Evolutionary conservation across 2,797 vertebrate species (phyloP).

Genomic region (Bovichtus diacanthus): DNA sequence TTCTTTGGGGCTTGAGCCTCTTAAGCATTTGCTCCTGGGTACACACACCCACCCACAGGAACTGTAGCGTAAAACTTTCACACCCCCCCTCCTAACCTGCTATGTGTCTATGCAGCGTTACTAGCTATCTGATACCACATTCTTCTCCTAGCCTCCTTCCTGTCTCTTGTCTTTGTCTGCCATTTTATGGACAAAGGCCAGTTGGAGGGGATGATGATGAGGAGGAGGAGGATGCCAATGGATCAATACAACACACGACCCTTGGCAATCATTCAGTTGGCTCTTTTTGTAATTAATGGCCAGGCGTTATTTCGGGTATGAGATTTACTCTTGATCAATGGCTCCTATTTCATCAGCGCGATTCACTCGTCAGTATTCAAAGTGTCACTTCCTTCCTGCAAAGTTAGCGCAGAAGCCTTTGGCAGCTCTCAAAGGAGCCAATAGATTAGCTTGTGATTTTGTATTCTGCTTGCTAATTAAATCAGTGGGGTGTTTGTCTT

Average conservation of each 20-base stretch:
- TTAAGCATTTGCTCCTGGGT: slow-evolving; percentile 71
- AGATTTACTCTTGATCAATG: slow-evolving; percentile 54
- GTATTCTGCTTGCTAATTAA: slow-evolving; percentile 61
- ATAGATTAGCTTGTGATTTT: slow-evolving; percentile 23
- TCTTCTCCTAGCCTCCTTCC: slow-evolving; percentile 61
- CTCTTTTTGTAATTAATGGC: slow-evolving; percentile 55
- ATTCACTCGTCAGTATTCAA: slow-evolving; percentile 65
- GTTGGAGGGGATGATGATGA: slow-evolving; percentile 45
- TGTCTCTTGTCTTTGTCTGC: slow-evolving; percentile 60
- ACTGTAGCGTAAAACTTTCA: slow-evolving; percentile 58
- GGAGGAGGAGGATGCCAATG: slow-evolving; percentile 3
- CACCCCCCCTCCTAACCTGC: slow-evolving; percentile 32
- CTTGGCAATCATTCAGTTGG: slow-evolving; percentile 52
- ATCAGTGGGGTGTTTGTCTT: slow-evolving; percentile 60
- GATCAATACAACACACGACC: slow-evolving; percentile 62
- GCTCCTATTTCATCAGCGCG: slow-evolving; percentile 52
- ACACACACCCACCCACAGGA: slow-evolving; percentile 58
- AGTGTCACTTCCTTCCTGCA: slow-evolving; percentile 50
- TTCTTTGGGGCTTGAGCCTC: slow-evolving; percentile 61
- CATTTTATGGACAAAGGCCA: slow-evolving; percentile 67
- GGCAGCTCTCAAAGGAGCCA: slow-evolving; percentile 42
- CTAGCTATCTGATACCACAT: slow-evolving; percentile 69
- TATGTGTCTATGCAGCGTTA: slow-evolving; percentile 56
- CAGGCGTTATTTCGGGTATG: slow-evolving; percentile 14
- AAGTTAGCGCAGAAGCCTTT: slow-evolving; percentile 44